Conservation (phyloP, 2,113 vertebrate genomes). For the Machaerirhynchus nigripectus region DNA sequence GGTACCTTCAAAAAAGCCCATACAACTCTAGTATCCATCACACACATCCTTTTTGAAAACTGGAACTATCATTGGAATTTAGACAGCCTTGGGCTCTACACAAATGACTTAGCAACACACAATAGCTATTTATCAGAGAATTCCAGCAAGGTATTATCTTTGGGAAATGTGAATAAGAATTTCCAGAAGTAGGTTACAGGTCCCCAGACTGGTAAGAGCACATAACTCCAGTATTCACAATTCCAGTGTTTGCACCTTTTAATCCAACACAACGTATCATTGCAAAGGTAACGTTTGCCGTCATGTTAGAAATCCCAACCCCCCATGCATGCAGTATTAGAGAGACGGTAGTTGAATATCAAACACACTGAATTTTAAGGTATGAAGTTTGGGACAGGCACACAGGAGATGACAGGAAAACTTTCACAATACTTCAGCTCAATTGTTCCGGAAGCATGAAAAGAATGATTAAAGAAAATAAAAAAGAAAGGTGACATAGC, state of each 20-base stretch:
- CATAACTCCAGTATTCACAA: background rate
- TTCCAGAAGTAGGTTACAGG: background rate
- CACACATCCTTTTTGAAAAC: background rate
- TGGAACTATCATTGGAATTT: background rate
- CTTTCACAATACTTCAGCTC: background rate
- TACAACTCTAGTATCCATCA: background rate
- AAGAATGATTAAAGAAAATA: constrained; percentile 33
- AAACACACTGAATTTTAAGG: background rate
- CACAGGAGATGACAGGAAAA: background rate
- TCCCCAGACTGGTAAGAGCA: background rate
- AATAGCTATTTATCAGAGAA: background rate
- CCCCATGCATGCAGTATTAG: background rate
- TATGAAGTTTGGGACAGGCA: background rate
- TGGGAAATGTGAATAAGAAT: background rate
- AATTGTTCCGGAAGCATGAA: background rate
- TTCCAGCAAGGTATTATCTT: background rate
- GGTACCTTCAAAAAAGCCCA: background rate
- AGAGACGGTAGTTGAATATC: background rate
- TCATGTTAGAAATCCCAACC: background rate
- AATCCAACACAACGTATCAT: background rate
- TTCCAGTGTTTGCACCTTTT: background rate
- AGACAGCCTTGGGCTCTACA: background rate
- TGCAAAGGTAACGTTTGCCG: background rate
- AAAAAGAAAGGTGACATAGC: background rate
- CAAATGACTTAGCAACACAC: background rate